phyloP scores from a whole-genome alignment of 2,797 vertebrate genomes.

The Jordanella pulchra region DNA sequence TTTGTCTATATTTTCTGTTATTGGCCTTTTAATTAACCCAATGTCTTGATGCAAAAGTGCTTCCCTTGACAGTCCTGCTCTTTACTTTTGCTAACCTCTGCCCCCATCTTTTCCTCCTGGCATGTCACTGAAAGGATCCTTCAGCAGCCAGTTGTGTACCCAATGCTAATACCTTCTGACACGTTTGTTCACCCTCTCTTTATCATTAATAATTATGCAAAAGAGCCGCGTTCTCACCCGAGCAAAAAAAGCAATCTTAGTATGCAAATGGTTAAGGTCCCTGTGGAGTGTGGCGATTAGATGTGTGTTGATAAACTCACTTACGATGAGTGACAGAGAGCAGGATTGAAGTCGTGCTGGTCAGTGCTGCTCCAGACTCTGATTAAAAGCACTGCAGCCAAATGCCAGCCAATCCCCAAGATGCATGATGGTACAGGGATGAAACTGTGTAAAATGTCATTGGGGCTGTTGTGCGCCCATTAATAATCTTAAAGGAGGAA shows the following conservation, averaged over 20 bases:
- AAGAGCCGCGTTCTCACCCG: conserved; percentile 77
- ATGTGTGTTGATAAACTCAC: conserved; percentile 90
- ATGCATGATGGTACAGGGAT: conserved; percentile 84
- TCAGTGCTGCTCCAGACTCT: conserved; percentile 80
- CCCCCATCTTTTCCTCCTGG: conserved; percentile 39
- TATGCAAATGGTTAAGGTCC: conserved; percentile 92
- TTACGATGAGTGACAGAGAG: conserved; percentile 90
- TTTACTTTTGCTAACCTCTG: conserved; percentile 40
- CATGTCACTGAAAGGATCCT: conserved; percentile 59
- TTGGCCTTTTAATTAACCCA: conserved; percentile 64
- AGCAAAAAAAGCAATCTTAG: conserved; percentile 88
- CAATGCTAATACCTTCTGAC: conserved; percentile 84
- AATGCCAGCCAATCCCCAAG: conserved; percentile 88
- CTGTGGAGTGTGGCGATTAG: conserved; percentile 74
- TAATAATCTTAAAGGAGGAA: conserved; percentile 85
- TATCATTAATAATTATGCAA: conserved; percentile 94
- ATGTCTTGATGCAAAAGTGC: conserved; percentile 48
- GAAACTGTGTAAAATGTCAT: conserved; percentile 85
- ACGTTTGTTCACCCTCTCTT: conserved; percentile 87
- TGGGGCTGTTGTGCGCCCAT: conserved; percentile 76
- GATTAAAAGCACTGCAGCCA: conserved; percentile 80
- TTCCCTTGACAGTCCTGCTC: conserved; percentile 45
- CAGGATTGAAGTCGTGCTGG: conserved; percentile 85
- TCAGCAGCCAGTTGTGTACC: conserved; percentile 71
- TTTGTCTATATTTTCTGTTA: conserved; percentile 26